Base-by-base conservation (phyloP, 2,888 invertebrate species). In the Cosmia trapezina region DNA sequence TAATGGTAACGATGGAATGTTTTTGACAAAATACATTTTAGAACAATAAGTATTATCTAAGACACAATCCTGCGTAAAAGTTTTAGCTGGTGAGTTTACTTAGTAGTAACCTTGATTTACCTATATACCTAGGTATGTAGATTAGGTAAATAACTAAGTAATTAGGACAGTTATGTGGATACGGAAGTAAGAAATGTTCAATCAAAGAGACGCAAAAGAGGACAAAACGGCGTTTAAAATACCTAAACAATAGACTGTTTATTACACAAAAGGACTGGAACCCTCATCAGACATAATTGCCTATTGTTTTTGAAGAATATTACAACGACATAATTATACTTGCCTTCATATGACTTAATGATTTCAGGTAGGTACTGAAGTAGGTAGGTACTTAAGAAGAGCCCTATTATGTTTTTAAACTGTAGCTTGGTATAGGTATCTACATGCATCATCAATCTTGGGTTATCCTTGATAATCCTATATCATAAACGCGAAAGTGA, bases 211-310 rank as follows among this genome's bases (percentile, higher is more conserved):
- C 81, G 37, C 49, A 60, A 53, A 56, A 51, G 17, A 63, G 41
- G 17, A 81, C 49, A 66, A 66, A 54, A 63, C 51, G 11, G 19
- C 33, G 17, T 67, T 71, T 68, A 57, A 65, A 56, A 63, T 57
- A 65, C 33, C 22, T 68, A 59, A 53, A 83, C 85, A 85, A 83
- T 83, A 66, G 69, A 51, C 43, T 14, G 43, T 59, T 57, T 53
- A 49, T 41, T 19, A 22, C 51, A 64, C 60, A 70, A 68, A 77
- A 63, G 68, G 65, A 66, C 72, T 68, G 59, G 54, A 56, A 14
- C 9, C 14, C 47, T 82, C 78, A 78, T 73, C 69, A 78, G 33
- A 71, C 28, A 68, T 83, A 82, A 84, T 74, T 74, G 74, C 70
- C 67, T 67, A 73, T 83, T 79, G 76, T 83, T 70, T 73, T 65